Base-by-base conservation (phyloP, 2,113 vertebrate species). In the Emydura subglobosa region DNA sequence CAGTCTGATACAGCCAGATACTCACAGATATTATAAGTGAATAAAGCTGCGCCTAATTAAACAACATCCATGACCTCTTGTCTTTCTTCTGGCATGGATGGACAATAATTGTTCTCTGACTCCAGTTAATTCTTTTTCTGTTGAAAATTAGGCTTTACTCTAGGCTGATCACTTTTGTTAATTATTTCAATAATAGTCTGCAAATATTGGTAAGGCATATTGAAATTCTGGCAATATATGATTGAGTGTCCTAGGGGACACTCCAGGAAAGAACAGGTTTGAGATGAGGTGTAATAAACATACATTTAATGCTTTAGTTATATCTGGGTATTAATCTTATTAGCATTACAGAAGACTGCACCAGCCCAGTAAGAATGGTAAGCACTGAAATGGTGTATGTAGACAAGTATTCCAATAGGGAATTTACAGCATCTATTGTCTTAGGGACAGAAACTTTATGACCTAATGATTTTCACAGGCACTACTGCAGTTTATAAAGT, bases 401-500 rank as follows among this genome's bases (percentile, higher is more conserved):
- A 72, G n/a, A 42, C 31, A 6, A 44, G 61, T 81, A 39, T 27
- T 91, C 29, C 9, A 80, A 39, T 68, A 68, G 91, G 4, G 16
- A 84, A 44, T 54, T 74, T 17, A 7, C 22, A 87, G 39, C 13
- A 84, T 51, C 17, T 19, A 24, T 22, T 4, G n/a, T 91, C 83
- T 89, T 22, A 27, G 4, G 39, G 34, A 54, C 76, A 61, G 72
- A 44, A 47, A 9, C 22, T 89, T 34, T 44, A 39, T 72, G 59
- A 82, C 47, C 16, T 74, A 50, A 39, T 47, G 6, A 85, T 76
- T 92, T 95, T 78, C 79, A 50, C 22, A 65, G 39, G 13, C 74
- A 78, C 25, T 82, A 24, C 50, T 85, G 61, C 31, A 42, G 2
- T 74, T 95, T 65, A 74, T 85, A 65, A 85, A 89, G 84, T 25